These are phyloP conservation scores for Sakesphorus luctuosus DNA, from an alignment of 2,113 vertebrate genomes.

Conservation along the genomic window DNA sequence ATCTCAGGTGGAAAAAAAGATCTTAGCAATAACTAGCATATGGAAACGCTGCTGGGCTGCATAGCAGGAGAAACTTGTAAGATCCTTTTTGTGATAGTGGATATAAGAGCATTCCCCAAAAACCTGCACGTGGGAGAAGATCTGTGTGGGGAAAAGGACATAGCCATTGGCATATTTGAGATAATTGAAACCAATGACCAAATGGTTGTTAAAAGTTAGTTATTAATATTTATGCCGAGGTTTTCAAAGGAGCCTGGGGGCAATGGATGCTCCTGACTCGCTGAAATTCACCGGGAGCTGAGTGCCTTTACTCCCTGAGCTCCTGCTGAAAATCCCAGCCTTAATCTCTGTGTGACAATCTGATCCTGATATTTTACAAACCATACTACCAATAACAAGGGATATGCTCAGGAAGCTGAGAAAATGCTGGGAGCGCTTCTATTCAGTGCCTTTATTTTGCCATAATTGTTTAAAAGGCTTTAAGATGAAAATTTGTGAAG, in stretches of 20 bases:
- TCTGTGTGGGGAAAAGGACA: not conserved
- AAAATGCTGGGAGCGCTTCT: not conserved
- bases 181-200: conserved; percentile 52
- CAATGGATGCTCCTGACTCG: conserved; percentile 14
- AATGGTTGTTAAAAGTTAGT: conserved; percentile 49
- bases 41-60: not conserved
- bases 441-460: conserved; percentile 46
- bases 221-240: conserved; percentile 53
- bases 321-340: conserved; percentile 43
- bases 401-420: not conserved
- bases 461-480: conserved; percentile 47
- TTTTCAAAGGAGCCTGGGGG: conserved; percentile 54
- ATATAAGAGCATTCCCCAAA: not conserved
- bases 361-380: conserved; percentile 64
- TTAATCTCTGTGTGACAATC: conserved; percentile 56
- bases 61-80: not conserved
- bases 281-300: conserved; percentile 40
- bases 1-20: not conserved
- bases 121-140: not conserved
- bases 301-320: conserved; percentile 63
- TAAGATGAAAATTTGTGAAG: conserved; percentile 41
- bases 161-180: conserved; percentile 8
- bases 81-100: not conserved
- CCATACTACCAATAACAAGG: conserved; percentile 7
- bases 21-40: not conserved